Conservation (phyloP, 1,140 invertebrate genomes). For the Formica selysi region DNA sequence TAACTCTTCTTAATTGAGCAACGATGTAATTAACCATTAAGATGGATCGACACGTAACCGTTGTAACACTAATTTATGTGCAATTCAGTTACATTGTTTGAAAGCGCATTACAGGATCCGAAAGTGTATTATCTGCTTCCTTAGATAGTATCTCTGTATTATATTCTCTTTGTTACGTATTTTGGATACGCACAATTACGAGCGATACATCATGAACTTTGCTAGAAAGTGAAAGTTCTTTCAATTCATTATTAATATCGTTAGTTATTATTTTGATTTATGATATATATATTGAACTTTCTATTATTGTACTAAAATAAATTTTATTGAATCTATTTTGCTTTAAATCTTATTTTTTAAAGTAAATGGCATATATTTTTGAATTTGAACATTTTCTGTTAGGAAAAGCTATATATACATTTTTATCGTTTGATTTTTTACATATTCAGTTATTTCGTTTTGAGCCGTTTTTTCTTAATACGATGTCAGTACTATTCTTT, state of each 20-base stretch:
- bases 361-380: no score
- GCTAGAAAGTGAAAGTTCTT: constrained; percentile 1
- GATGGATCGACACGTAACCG: constrained; percentile 14
- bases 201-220: neutral
- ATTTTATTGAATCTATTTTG: neutral
- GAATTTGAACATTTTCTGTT: no score
- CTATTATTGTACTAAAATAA: no score
- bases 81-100: constrained; percentile 1
- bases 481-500: neutral
- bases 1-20: constrained; percentile 34
- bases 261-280: neutral
- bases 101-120: constrained; percentile 20
- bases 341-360: no score
- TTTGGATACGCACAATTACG: constrained; percentile 21
- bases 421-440: neutral
- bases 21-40: constrained; percentile 35
- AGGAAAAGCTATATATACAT: no score
- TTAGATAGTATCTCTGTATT: neutral
- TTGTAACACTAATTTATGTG: constrained; percentile 23
- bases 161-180: constrained; percentile 15
- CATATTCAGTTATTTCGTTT: neutral
- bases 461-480: neutral
- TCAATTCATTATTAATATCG: neutral
- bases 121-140: constrained; percentile 29
- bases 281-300: neutral